Percentiles rank a stretch among this genome's conserved stretches.
phyloP scores from a whole-genome alignment of 37 sponge, comb jelly and placozoan species.

The Eunapius fragilis region DNA sequence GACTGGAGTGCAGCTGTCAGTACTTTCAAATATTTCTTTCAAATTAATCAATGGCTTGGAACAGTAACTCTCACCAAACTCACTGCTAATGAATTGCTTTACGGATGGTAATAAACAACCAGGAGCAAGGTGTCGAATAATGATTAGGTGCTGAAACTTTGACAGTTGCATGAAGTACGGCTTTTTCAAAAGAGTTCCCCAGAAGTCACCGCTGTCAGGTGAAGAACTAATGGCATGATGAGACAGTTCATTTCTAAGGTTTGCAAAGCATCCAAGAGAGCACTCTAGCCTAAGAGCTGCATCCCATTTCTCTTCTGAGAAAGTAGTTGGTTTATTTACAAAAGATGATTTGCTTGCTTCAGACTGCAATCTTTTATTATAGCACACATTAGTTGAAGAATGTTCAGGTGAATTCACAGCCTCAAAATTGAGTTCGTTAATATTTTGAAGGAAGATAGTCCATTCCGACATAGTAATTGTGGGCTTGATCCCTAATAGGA shows the following conservation, averaged over 20 bases:
- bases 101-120: background rate
- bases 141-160: background rate
- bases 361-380: background rate
- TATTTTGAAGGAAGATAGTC: slow-evolving; percentile 8
- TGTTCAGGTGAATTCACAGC: background rate
- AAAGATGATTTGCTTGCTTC: background rate
- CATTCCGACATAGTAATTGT: background rate
- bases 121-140: background rate
- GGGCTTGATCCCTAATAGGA: background rate
- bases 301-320: slow-evolving; percentile 29
- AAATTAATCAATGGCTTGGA: background rate
- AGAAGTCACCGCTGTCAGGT: background rate
- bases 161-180: background rate
- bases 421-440: background rate
- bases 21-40: background rate
- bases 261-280: background rate
- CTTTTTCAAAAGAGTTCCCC: background rate
- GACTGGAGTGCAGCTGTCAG: background rate
- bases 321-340: background rate
- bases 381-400: background rate
- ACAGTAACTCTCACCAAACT: slow-evolving; percentile 17
- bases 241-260: background rate
- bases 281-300: background rate
- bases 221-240: background rate
- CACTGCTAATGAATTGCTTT: slow-evolving; percentile 10